phyloP scores from a whole-genome alignment of 2,113 vertebrate species.

The Mesembrinibis cayennensis region DNA sequence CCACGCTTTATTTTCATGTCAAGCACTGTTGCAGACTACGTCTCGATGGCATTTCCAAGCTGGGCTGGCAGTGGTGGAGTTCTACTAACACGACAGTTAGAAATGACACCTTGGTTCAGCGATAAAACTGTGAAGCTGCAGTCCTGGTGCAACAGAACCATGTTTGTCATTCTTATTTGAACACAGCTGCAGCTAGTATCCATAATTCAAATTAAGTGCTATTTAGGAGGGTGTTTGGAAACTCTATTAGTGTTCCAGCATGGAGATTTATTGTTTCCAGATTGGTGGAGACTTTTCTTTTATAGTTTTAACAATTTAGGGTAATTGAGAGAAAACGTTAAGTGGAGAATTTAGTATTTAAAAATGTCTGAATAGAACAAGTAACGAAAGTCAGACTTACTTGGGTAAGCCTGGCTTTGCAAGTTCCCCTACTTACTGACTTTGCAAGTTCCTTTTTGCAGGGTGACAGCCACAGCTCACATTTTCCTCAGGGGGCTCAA shows the following conservation, averaged over 20 bases:
- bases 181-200: slow-evolving; percentile 46
- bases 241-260: background rate
- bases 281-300: slow-evolving; percentile 32
- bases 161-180: background rate
- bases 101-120: background rate
- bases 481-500: background rate
- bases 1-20: background rate
- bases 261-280: slow-evolving; percentile 61
- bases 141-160: background rate
- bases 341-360: background rate
- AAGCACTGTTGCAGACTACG: background rate
- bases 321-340: background rate
- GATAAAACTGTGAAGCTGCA: background rate
- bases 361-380: background rate
- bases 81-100: background rate
- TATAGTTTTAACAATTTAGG: slow-evolving; percentile 15
- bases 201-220: slow-evolving; percentile 56
- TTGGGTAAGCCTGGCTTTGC: background rate
- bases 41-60: background rate
- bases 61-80: background rate
- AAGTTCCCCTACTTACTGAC: background rate
- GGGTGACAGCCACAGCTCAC: rapidly evolving
- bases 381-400: background rate
- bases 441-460: background rate
- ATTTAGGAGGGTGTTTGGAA: slow-evolving; percentile 46